phyloP scores from a whole-genome alignment of 2,888 invertebrate species.

The Rotaria macrura region DNA sequence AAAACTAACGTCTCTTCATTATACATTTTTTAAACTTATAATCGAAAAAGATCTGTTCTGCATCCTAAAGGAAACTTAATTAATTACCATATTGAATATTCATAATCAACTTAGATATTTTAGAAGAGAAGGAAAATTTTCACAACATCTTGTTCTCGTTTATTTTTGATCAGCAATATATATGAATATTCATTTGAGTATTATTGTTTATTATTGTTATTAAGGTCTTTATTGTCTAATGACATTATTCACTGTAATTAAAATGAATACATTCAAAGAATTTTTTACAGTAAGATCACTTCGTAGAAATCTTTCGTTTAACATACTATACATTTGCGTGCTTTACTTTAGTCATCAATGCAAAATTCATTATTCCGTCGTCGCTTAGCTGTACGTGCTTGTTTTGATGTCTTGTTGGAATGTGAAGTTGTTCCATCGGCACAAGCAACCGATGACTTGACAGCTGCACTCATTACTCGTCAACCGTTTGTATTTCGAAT shows the following conservation, averaged over 20 bases:
- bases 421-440: not conserved
- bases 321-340: too few species aligned
- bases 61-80: too few species aligned
- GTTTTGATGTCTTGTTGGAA: conserved; percentile 42
- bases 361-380: conserved; percentile 44
- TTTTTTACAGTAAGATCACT: conserved; percentile 1
- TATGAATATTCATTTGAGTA: too few species aligned
- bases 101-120: too few species aligned
- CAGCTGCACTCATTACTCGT: not conserved
- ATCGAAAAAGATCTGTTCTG: too few species aligned
- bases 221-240: conserved; percentile 47
- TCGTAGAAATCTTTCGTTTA: not conserved
- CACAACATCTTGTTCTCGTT: too few species aligned
- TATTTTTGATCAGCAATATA: not conserved
- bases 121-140: too few species aligned
- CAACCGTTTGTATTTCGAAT: not conserved
- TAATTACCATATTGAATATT: too few species aligned
- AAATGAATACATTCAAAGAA: conserved; percentile 31
- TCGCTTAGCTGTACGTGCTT: conserved; percentile 43
- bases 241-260: conserved; percentile 45
- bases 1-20: too few species aligned
- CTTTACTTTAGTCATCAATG: conserved; percentile 42
- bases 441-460: not conserved
- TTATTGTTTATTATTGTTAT: not conserved
- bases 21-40: too few species aligned